Base-by-base conservation (phyloP, 2,113 vertebrate genomes). In the Atractosteus spatula region DNA sequence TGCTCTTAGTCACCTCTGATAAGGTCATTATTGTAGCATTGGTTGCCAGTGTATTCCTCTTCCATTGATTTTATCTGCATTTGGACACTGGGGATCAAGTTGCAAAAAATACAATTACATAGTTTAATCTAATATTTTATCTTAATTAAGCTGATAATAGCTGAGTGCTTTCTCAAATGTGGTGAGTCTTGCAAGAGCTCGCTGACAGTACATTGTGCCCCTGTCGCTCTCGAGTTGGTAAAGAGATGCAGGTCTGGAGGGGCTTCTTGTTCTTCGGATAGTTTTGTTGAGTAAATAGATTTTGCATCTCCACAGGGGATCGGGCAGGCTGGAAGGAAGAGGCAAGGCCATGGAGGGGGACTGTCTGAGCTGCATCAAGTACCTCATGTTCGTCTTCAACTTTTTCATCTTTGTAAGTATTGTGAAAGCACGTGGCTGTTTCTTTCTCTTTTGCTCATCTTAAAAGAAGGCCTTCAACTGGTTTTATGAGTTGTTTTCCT, bases 361-460 rank as follows among this genome's bases (percentile, higher is more conserved):
- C 84, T 96, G 94, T 71, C 90, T 98, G 80, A 96, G 94, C 89
- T 95, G 96, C 76, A 90, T 97, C 89, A 98, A 96, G 83, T 96
- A 96, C 69, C 89, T 97, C 86, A 97, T 97, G 96, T 96, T 97
- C 79, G 91, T 96, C 83, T 96, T 97, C 87, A 98, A 97, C 86
- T 96, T 98, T 88, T 94, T 97, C 82, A 95, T 98, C 79, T 98
- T 96, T 82, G 96, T 98, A 86, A 97, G 97, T 97, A 88, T 79
- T 82, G 77, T 43, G 55, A 56, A 72, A 66, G 10, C 41, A 41
- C 62, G 68, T 69, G 67, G 59, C 71, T 57, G 4, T 71, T 66
- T 45, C 59, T 2, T 8, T n/a, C 14, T 55, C 41, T 54, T 45
- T 7, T 43, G 29, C n/a, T 13, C 47, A 10, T 5, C 7, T 29